phyloP scores from a whole-genome alignment of 1,140 invertebrate genomes.

The Cherax quadricarinatus region DNA sequence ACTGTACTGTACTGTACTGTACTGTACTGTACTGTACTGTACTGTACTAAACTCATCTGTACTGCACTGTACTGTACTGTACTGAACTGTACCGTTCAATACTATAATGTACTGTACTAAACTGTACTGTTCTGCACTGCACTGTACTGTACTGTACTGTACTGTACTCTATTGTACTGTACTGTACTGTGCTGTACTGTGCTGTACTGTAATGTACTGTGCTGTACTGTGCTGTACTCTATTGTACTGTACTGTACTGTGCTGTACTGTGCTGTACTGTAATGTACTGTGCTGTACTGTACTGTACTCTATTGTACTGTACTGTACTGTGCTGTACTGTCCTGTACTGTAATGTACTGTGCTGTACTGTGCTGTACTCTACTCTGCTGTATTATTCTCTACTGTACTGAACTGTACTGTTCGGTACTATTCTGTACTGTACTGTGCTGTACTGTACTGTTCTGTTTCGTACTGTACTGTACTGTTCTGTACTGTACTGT shows the following conservation, averaged over 20 bases:
- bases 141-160: not conserved
- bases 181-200: not conserved
- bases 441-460: not conserved
- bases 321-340: too few relatives aligned
- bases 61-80: not conserved
- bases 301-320: too few relatives aligned
- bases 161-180: not conserved
- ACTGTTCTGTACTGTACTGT: not conserved
- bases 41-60: not conserved
- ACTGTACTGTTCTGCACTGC: not conserved
- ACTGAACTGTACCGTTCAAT: too few relatives aligned
- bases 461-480: not conserved
- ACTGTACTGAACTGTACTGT: not conserved
- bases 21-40: not conserved
- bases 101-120: not conserved
- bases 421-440: not conserved
- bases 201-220: not conserved
- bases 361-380: not conserved
- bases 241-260: not conserved
- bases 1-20: not conserved
- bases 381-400: not conserved
- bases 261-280: too few relatives aligned
- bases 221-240: not conserved
- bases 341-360: not conserved
- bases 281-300: too few relatives aligned